Percentiles rank a stretch among this genome's conserved stretches.
Evolutionary conservation across 1,140 invertebrate genomes (phyloP).

Genomic region (Drosophila serrata): DNA sequence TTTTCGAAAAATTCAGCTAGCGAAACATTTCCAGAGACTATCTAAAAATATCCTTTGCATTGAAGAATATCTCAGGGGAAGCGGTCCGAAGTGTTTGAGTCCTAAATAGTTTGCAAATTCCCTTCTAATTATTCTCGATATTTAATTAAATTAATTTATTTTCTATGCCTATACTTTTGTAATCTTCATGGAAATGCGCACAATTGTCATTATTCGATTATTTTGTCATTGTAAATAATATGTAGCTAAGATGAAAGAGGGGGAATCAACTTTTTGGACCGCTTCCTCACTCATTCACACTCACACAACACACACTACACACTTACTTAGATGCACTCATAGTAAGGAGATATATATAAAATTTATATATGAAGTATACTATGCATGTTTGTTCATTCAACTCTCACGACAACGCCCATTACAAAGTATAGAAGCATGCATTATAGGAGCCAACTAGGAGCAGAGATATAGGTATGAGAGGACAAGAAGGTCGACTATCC

Average conservation of each 20-base stretch:
- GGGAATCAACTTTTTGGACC: slow-evolving; percentile 13
- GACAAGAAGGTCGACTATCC: slow-evolving; percentile 11
- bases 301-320: background rate
- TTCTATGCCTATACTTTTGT: background rate
- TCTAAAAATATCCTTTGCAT: slow-evolving; percentile 10
- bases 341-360: slow-evolving; percentile 53
- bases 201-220: slow-evolving; percentile 64
- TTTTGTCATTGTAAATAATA: slow-evolving; percentile 70
- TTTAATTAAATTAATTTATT: slow-evolving; percentile 3
- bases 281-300: slow-evolving; percentile 25
- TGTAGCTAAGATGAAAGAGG: slow-evolving; percentile 40
- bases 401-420: slow-evolving; percentile 63
- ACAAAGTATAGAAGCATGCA: slow-evolving; percentile 67
- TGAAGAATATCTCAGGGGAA: slow-evolving; percentile 34
- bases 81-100: slow-evolving; percentile 8
- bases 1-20: slow-evolving; percentile 33
- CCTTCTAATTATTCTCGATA: slow-evolving; percentile 12
- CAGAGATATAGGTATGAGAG: slow-evolving; percentile 7
- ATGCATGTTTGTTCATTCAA: slow-evolving; percentile 68
- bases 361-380: slow-evolving; percentile 50
- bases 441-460: slow-evolving; percentile 61
- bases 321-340: slow-evolving; percentile 62
- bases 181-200: slow-evolving; percentile 63
- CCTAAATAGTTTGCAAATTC: slow-evolving; percentile 11
- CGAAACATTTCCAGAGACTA: slow-evolving; percentile 36